phyloP scores from a whole-genome alignment of 2,113 vertebrate species.

The Gymnorhina tibicen region DNA sequence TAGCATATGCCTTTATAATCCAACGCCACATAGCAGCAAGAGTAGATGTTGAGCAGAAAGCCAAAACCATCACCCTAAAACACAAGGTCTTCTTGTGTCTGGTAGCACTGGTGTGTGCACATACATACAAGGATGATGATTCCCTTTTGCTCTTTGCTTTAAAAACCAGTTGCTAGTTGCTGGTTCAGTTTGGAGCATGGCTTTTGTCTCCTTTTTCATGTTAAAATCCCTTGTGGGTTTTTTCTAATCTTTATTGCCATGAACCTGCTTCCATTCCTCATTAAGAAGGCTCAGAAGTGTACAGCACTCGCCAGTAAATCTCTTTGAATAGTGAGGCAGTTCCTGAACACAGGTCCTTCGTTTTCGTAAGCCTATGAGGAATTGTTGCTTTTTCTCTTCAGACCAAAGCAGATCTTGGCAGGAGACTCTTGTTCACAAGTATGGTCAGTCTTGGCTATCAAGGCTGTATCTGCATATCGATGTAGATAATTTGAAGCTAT shows the following conservation, averaged over 20 bases:
- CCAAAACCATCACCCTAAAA: not conserved
- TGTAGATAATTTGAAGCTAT: not conserved
- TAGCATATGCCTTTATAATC: not conserved
- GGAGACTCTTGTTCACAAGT: not conserved
- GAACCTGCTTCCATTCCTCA: not conserved
- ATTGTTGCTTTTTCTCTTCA: not conserved
- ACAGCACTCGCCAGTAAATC: not conserved
- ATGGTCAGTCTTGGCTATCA: not conserved
- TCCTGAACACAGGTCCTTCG: not conserved
- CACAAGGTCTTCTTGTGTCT: not conserved
- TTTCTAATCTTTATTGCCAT: not conserved
- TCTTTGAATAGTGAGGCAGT: not conserved
- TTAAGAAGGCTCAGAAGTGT: not conserved
- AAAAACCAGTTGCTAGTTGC: not conserved
- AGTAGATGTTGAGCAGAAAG: not conserved
- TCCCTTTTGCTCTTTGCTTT: not conserved
- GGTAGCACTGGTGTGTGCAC: not conserved
- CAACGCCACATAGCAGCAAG: not conserved
- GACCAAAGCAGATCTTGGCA: not conserved
- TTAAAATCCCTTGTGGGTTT: not conserved
- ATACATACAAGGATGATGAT: not conserved
- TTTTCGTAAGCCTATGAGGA: not conserved
- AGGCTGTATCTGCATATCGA: rapidly evolving
- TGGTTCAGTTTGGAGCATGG: not conserved
- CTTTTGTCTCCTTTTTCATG: not conserved